Base-by-base conservation (phyloP, 2,888 invertebrate genomes). In the Drosophila nr. medialis region DNA sequence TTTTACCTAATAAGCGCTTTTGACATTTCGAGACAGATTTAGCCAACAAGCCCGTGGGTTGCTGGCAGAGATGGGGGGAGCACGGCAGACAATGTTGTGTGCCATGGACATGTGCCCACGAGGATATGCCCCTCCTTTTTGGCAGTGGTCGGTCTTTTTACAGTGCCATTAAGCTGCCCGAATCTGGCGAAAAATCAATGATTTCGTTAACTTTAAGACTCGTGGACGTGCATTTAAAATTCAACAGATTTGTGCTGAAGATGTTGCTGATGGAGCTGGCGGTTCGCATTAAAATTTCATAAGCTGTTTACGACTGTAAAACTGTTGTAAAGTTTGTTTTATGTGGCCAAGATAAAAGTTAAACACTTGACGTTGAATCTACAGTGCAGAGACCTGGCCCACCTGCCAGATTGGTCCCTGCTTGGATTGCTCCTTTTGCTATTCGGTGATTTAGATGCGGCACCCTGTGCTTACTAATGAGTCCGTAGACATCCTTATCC, bases 231-330 rank as follows among this genome's bases (percentile, higher is more conserved):
- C 64, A 60, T 40, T 40, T 45, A 60, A 65, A 68, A 53, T 68
- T 61, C 21, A 42, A 24, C 48, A 55, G 73, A 65, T 72, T 75
- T 64, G 13, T 55, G 21, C 42, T 53, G 55, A 45, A 62, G 64
- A 42, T 75, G 34, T 49, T 40, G 64, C 53, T 10, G 38, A 15
- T 29, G 38, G 24, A 24, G 32, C n/a, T 27, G 34, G 5, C 18
- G 13, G 27, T 4, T 32, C 21, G 42, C 81, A 85, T 87, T 83
- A 84, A 87, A 87, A 72, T 85, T 84, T 84, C 72, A 84, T 87
- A 85, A 80, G 78, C 88, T 87, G 88, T 87, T 87, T 84, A 84
- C 86, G 83, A 74, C 74, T 83, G 75, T 80, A 83, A 87, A 85
- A 76, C 78, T 73, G 86, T 56, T 74, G 69, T 85, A 85, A 87